Conservation (phyloP, 2,888 invertebrate species). For the Pyrrhia umbra region DNA sequence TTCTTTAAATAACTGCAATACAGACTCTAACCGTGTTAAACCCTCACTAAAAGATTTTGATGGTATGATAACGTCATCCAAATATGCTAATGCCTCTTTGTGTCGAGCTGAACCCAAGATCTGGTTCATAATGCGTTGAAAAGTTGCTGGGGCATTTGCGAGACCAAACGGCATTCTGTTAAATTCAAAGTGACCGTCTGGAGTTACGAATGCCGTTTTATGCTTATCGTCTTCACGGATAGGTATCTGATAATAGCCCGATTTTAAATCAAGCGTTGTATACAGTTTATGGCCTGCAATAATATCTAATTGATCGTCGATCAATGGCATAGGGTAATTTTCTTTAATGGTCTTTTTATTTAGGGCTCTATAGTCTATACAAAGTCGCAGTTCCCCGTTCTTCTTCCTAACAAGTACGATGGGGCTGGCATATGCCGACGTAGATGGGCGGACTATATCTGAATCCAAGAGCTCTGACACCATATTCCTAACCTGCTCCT, state of each 20-base stretch:
- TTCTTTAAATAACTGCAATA: not conserved
- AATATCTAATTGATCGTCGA: not conserved
- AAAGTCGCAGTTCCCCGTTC: not conserved
- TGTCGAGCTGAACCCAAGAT: not conserved
- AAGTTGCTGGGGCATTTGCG: not conserved
- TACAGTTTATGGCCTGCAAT: not conserved
- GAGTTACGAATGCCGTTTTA: slow-evolving; percentile 1
- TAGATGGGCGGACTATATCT: slow-evolving; percentile 2
- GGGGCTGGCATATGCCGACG: not conserved
- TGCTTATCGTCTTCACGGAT: not conserved
- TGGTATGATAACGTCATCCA: not conserved
- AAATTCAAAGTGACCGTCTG: slow-evolving; percentile 1
- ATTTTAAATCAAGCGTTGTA: not conserved
- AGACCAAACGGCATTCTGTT: slow-evolving; percentile 3
- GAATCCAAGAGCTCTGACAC: not conserved
- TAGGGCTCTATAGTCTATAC: slow-evolving; percentile 8
- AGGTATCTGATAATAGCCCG: not conserved
- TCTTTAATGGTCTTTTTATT: slow-evolving; percentile 1
- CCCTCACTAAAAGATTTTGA: not conserved
- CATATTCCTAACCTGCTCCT: slow-evolving; percentile 34
- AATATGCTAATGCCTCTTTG: not conserved
- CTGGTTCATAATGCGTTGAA: slow-evolving; percentile 1
- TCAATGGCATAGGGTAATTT: not conserved
- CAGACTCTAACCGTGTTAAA: not conserved
- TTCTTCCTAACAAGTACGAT: not conserved